Evolutionary conservation across 2,888 invertebrate species (phyloP).

Genomic region (Dicyrtoma fusca): DNA sequence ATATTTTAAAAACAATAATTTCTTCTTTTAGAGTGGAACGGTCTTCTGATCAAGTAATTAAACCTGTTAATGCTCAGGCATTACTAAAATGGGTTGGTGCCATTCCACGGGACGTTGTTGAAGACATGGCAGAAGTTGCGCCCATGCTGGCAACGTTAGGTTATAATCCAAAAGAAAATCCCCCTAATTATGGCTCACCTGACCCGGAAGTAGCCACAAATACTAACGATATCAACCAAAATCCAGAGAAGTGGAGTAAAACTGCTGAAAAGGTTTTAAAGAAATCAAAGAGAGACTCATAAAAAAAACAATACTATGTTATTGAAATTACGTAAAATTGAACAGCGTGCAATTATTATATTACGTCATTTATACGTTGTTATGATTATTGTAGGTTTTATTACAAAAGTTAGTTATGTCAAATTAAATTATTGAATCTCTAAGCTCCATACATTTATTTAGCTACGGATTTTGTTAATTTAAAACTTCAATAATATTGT

Average conservation of each 20-base stretch:
- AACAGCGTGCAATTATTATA: background rate
- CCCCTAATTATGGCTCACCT: conserved; percentile 89
- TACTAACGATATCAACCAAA: conserved; percentile 52
- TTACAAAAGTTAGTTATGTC: too few species aligned
- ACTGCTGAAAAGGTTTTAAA: conserved; percentile 50
- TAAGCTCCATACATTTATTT: too few species aligned
- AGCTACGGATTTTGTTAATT: too few species aligned
- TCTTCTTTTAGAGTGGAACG: conserved; percentile 80
- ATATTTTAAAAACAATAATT: conserved; percentile 6
- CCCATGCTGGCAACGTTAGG: conserved; percentile 89
- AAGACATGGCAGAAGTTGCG: conserved; percentile 89
- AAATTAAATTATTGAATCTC: too few species aligned
- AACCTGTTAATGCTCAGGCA: conserved; percentile 96
- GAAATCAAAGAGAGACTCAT: conserved; percentile 45
- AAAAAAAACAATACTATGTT: background rate
- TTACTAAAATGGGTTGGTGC: conserved; percentile 89
- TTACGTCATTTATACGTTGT: background rate
- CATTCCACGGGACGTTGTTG: conserved; percentile 86
- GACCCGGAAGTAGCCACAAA: conserved; percentile 62
- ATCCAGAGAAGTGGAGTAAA: conserved; percentile 54
- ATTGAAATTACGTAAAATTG: background rate
- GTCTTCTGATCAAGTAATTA: conserved; percentile 98
- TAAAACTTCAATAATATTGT: too few species aligned
- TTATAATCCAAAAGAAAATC: conserved; percentile 95
- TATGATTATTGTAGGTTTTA: too few species aligned